Conservation (phyloP, 2,888 invertebrate genomes). For the Cerastis leucographa region DNA sequence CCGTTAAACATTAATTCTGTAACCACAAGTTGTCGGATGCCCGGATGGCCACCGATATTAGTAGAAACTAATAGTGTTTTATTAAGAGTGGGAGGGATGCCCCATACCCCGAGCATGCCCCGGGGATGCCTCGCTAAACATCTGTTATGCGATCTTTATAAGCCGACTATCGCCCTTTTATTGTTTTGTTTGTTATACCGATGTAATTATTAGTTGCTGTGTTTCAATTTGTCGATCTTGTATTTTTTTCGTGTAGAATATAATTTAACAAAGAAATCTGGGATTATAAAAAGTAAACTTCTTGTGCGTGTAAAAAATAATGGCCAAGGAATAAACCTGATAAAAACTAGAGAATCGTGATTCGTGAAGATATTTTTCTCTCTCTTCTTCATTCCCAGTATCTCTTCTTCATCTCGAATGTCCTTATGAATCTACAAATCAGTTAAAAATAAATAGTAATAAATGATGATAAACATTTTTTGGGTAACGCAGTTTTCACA, state of each 20-base stretch:
- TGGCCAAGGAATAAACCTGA: not conserved
- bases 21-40: slow-evolving; percentile 41
- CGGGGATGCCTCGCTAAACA: slow-evolving; percentile 45
- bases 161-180: slow-evolving; percentile 43
- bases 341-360: not conserved
- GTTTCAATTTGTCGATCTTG: slow-evolving; percentile 25
- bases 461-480: not conserved
- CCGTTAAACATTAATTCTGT: slow-evolving; percentile 29
- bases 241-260: not conserved
- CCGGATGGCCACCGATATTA: slow-evolving; percentile 53
- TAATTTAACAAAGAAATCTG: not conserved
- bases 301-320: not conserved
- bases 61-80: slow-evolving; percentile 56
- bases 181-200: slow-evolving; percentile 38
- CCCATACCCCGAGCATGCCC: slow-evolving; percentile 30
- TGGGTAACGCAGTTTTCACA: not conserved
- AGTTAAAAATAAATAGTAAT: not conserved
- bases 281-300: not conserved
- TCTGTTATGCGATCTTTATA: slow-evolving; percentile 55
- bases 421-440: not conserved
- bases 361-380: not conserved
- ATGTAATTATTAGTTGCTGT: slow-evolving; percentile 38
- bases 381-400: not conserved
- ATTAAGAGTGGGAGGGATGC: slow-evolving; percentile 48
- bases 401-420: not conserved